Evolutionary conservation across 2,797 vertebrate species (phyloP), one percentile per base, ranked within the genome.

Genomic region (Saxicola maurus): DNA sequence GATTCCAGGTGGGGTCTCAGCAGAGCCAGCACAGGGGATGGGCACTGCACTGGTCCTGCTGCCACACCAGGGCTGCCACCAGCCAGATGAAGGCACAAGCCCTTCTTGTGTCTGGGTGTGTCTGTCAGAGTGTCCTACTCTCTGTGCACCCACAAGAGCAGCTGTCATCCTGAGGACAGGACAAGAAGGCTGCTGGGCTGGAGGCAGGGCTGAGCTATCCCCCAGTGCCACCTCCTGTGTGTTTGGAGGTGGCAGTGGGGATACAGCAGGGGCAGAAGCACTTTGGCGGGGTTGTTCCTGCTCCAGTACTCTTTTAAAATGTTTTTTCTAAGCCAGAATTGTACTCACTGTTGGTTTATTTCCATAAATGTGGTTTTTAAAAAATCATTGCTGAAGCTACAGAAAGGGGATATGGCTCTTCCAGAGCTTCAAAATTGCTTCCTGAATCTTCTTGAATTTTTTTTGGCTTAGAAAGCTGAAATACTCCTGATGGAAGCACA

Each of bases 371-470:
- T 51, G 49, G 0, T 7, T 74, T 87, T 68, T 35, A 1, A 2
- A 45, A 89, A 87, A 61, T 68, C 42, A 55, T 73, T 68, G 53
- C 75, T 92, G 73, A 87, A 82, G 67, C 56, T 78, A 68, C 53
- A 86, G 76, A 86, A 94, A 91, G 52, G 56, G 67, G 49, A 80
- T 87, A 67, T 17, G 17, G 35, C 43, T 72, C 67, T 93, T 87
- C 62, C 69, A 87, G 86, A 78, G 76, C 75, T 90, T 92, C 87
- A 83, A 79, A 82, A 93, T 82, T 84, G 38, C 81, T 94, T 95
- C 77, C 89, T 82, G 69, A 77, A 53, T 90, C 75, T 35, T 86
- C 64, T 35, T 89, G 67, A 75, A 37, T 42, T 74, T 37, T 37
- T 49, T 84, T 69, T 82, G 57, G 71, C 62, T 89, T 59, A 59